These are phyloP conservation scores for Nematopogon swammerdamellus DNA, from an alignment of 2,888 invertebrate genomes.

Conservation along the genomic window DNA sequence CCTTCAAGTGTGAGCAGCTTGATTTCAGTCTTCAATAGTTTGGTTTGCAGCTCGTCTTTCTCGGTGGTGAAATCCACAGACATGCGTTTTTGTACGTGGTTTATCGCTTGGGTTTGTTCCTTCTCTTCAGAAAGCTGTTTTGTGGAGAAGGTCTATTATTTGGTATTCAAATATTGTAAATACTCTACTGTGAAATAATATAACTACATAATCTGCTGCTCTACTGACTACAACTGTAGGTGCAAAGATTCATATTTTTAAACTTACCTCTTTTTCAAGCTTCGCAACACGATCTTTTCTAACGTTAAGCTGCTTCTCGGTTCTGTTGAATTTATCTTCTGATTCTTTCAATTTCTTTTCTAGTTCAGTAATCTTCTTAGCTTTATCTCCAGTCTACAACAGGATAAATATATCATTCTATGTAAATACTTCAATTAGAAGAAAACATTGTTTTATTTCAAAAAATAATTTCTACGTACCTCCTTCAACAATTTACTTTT, in stretches of 20 bases:
- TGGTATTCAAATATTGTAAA: conserved; percentile 6
- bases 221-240: too few relatives aligned
- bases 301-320: conserved; percentile 50
- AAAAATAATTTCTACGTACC: too few relatives aligned
- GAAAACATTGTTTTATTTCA: too few relatives aligned
- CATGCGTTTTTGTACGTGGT: conserved; percentile 33
- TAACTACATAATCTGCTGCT: too few relatives aligned
- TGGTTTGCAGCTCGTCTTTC: conserved; percentile 44
- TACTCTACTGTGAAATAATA: too few relatives aligned
- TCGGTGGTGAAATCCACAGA: conserved; percentile 43
- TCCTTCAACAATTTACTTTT: conserved; percentile 59
- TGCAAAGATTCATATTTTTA: too few relatives aligned
- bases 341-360: conserved; percentile 65
- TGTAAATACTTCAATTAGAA: too few relatives aligned
- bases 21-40: conserved; percentile 43
- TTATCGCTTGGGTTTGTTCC: conserved; percentile 34
- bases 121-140: conserved; percentile 47
- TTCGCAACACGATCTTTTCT: conserved; percentile 57
- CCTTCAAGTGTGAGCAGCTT: conserved; percentile 45
- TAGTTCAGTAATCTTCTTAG: conserved; percentile 59
- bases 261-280: conserved; percentile 59
- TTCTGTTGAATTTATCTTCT: conserved; percentile 62
- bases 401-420: conserved; percentile 7
- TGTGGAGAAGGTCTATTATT: conserved; percentile 19
- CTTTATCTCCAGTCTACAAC: conserved; percentile 59